phyloP scores from a whole-genome alignment of 2,113 vertebrate genomes.

The Nesospiza acunhae region DNA sequence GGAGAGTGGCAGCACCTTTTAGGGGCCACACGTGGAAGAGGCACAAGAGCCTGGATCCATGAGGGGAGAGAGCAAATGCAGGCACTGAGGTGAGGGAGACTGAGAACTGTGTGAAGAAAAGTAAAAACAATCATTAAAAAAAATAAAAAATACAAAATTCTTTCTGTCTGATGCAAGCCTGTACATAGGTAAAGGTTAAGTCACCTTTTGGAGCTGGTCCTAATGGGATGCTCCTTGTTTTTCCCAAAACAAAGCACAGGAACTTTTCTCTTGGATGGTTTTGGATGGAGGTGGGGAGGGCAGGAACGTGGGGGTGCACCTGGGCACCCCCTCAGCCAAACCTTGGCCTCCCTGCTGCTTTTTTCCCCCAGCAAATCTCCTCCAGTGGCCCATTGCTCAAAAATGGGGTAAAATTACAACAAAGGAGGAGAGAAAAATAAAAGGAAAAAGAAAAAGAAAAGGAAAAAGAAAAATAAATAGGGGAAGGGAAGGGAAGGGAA shows the following conservation, averaged over 20 bases:
- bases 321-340: not conserved
- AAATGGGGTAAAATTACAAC: not conserved
- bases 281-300: not conserved
- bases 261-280: not conserved
- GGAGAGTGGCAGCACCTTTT: not conserved
- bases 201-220: conserved; percentile 36
- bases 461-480: too few species aligned
- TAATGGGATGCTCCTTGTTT: not conserved
- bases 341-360: not conserved
- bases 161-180: not conserved
- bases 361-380: not conserved
- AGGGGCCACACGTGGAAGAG: not conserved
- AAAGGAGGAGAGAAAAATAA: too few species aligned
- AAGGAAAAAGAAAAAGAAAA: not conserved
- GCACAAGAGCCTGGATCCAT: not conserved
- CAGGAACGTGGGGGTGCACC: not conserved
- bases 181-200: not conserved
- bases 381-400: conserved; percentile 10
- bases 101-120: not conserved
- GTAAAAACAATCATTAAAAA: not conserved
- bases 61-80: not conserved
- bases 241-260: not conserved
- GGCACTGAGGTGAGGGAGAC: not conserved
- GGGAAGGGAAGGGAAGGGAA: not conserved
- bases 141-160: not conserved